These are phyloP conservation scores for Lordiphosa mommai DNA, from an alignment of 1,140 invertebrate genomes.

Conservation along the genomic window DNA sequence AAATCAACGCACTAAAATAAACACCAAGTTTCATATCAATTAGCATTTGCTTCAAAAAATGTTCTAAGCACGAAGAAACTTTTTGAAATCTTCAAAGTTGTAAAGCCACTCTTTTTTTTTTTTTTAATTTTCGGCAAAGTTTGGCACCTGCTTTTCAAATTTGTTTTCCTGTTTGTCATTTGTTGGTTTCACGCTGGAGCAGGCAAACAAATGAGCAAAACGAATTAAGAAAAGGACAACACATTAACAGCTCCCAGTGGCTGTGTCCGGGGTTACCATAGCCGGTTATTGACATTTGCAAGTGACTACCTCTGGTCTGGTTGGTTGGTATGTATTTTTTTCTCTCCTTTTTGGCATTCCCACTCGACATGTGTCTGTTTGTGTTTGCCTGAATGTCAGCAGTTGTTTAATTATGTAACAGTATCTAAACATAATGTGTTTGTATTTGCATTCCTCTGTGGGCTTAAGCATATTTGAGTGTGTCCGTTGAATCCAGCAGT, in stretches of 20 bases:
- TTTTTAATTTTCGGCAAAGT: no score
- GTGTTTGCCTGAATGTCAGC: constrained; percentile 44
- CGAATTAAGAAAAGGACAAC: background rate
- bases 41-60: no score
- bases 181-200: background rate
- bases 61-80: no score
- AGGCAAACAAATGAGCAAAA: background rate
- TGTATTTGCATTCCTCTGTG: constrained; percentile 25
- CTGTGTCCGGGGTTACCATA: constrained; percentile 9
- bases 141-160: no score
- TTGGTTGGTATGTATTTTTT: background rate
- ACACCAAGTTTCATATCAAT: no score
- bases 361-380: constrained; percentile 7
- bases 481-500: constrained; percentile 27
- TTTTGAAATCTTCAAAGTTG: no score
- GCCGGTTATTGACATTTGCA: no score
- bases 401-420: constrained; percentile 52
- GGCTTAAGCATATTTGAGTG: constrained; percentile 41
- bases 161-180: background rate
- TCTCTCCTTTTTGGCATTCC: background rate
- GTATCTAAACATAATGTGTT: constrained; percentile 51
- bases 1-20: no score
- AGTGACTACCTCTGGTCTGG: no score
- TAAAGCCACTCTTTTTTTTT: no score
- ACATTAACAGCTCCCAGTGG: constrained; percentile 10